Evolutionary conservation across 2,888 invertebrate genomes (phyloP), one percentile per base, ranked within the genome.

Genomic region (Carterocephalus palaemon): DNA sequence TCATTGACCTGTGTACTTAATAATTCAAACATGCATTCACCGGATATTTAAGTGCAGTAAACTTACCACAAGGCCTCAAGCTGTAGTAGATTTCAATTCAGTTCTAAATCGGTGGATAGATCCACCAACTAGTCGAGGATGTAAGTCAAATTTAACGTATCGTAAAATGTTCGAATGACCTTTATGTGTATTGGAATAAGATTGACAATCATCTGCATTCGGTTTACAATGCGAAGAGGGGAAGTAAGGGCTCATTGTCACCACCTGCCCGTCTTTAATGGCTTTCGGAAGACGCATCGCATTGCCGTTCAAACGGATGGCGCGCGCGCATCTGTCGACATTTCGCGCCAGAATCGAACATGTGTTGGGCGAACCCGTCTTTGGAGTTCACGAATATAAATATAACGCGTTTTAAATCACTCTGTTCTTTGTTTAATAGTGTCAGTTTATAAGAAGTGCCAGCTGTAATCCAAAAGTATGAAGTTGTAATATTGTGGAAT

Each of bases 231-330:
- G 32, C 19, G 19, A 23, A 29, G 20, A 77, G 75, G 82, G 83
- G 79, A 79, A 80, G 75, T 73, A 68, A 72, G 74, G 66, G 61
- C 66, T 77, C 73, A 70, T 75, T 77, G 80, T 80, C 81, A 77
- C 77, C 84, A 84, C 84, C 84, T 85, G 82, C 79, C 80, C 57
- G 51, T 63, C 59, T 60, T 73, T 81, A 81, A 82, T 79, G 70
- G 76, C 70, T 79, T 70, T 79, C 76, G 83, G 83, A 84, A 84
- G 81, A 76, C 75, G 70, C 70, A 70, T 66, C 68, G 59, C 42
- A 42, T 33, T 42, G 28, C 20, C 66, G 63, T 69, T 66, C 61
- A 64, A 59, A 64, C 63, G 62, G 47, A 54, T 70, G 69, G 63
- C 75, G 76, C 72, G 53, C 47, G 68, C 79, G 77, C 84, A 84